Evolutionary conservation across 2,113 vertebrate species (phyloP).

Genomic region (Recurvirostra avosetta): DNA sequence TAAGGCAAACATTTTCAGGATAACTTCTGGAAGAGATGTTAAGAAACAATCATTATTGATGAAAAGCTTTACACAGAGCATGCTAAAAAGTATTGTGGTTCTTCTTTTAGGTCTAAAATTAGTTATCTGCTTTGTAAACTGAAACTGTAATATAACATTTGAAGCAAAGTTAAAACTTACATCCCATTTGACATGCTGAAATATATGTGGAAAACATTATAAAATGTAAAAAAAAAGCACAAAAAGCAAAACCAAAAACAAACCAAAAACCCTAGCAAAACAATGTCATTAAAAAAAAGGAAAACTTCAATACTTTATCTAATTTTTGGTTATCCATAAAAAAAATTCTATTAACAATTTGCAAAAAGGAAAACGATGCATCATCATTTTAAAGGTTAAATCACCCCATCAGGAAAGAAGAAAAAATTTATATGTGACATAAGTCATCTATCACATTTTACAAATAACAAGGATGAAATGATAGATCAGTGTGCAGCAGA

Average conservation of each 20-base stretch:
- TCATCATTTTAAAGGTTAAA: background rate
- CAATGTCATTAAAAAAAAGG: background rate
- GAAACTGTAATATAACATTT: background rate
- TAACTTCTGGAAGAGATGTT: background rate
- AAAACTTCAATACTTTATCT: background rate
- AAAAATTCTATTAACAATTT: background rate
- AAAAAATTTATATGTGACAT: background rate
- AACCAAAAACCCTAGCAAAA: background rate
- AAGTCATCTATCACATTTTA: background rate
- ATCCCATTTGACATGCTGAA: background rate
- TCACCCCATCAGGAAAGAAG: background rate
- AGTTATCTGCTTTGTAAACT: background rate
- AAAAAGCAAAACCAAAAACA: background rate
- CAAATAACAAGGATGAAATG: background rate
- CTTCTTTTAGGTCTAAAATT: background rate
- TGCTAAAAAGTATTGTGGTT: background rate
- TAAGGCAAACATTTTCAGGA: background rate
- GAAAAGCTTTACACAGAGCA: background rate
- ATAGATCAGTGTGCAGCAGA: background rate
- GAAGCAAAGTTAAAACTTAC: background rate
- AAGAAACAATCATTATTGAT: background rate
- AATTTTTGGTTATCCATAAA: background rate
- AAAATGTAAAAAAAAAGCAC: background rate
- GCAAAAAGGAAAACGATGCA: background rate
- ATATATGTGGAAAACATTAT: background rate